Evolutionary conservation across 2,797 vertebrate genomes (phyloP).

Genomic region (Xerus rutilus): DNA sequence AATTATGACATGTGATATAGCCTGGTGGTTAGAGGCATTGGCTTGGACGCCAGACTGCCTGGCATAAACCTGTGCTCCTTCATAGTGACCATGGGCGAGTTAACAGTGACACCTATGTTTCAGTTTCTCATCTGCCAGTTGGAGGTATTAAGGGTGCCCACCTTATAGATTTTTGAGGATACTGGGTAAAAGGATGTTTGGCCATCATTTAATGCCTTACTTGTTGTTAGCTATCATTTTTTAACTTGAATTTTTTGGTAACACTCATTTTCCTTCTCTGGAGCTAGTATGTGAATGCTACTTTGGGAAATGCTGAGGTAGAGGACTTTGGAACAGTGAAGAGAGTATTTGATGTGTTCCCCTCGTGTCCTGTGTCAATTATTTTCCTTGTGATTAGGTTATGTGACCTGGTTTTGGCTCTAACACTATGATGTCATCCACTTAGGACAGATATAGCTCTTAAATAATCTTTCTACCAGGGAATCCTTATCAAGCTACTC

Average conservation of each 20-base stretch:
- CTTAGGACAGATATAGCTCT: neutral
- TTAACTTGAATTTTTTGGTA: constrained; percentile 10
- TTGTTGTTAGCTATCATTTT: constrained; percentile 15
- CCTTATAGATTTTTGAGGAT: neutral
- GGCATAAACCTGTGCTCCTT: neutral
- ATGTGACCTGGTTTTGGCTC: constrained; percentile 37
- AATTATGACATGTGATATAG: neutral
- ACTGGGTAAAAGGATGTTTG: constrained; percentile 20
- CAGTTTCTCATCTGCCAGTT: neutral
- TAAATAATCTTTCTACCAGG: neutral
- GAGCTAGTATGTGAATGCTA: neutral
- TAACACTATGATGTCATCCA: neutral
- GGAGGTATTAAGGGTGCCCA: neutral
- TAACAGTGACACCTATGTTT: neutral
- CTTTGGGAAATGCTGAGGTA: constrained; percentile 24
- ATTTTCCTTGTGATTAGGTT: constrained; percentile 19
- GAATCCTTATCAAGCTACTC: neutral
- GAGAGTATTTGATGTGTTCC: neutral
- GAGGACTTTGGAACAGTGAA: neutral
- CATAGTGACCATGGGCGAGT: neutral
- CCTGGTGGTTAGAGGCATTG: neutral
- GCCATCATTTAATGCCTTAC: neutral
- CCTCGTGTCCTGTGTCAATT: neutral
- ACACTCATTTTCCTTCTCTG: neutral
- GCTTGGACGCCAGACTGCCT: neutral